These are phyloP conservation scores for Magallana ariakensis DNA, from an alignment of 1,140 invertebrate genomes.

Conservation along the genomic window DNA sequence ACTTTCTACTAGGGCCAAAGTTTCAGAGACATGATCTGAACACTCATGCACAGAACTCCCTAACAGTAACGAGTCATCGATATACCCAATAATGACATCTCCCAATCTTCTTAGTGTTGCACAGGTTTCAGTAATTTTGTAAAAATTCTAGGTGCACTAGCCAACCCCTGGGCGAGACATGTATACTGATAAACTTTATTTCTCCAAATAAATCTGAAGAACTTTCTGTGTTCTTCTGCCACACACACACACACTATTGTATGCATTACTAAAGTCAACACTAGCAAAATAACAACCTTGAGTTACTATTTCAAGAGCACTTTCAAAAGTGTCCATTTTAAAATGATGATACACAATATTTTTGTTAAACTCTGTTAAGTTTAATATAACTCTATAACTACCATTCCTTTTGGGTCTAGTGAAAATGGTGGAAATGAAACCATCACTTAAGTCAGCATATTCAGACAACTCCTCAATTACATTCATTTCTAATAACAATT, in stretches of 20 bases:
- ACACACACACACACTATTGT: slow-evolving; percentile 56
- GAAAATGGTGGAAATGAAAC: slow-evolving; percentile 48
- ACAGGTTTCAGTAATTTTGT: slow-evolving; percentile 59
- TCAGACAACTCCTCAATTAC: slow-evolving; percentile 4
- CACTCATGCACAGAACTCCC: slow-evolving; percentile 33
- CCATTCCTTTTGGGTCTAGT: slow-evolving; percentile 43
- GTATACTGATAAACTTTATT: slow-evolving; percentile 56
- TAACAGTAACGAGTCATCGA: slow-evolving; percentile 55
- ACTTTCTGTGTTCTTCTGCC: slow-evolving; percentile 51
- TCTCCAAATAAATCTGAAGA: slow-evolving; percentile 57
- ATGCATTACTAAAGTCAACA: slow-evolving; percentile 59
- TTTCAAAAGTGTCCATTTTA: slow-evolving; percentile 49
- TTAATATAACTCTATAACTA: slow-evolving; percentile 45
- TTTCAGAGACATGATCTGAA: slow-evolving; percentile 42
- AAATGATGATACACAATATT: slow-evolving; percentile 44
- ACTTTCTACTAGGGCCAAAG: slow-evolving; percentile 1
- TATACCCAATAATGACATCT: slow-evolving; percentile 44
- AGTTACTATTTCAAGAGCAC: slow-evolving; percentile 30
- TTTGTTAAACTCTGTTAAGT: slow-evolving; percentile 53
- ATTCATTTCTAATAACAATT: slow-evolving; percentile 1
- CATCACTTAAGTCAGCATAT: not conserved
- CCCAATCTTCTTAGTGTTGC: slow-evolving; percentile 34
- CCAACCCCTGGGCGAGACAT: slow-evolving; percentile 53
- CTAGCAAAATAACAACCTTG: slow-evolving; percentile 47
- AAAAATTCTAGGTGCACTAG: slow-evolving; percentile 49